Evolutionary conservation across 2,888 invertebrate species (phyloP).

Genomic region (Hemithea aestivaria): DNA sequence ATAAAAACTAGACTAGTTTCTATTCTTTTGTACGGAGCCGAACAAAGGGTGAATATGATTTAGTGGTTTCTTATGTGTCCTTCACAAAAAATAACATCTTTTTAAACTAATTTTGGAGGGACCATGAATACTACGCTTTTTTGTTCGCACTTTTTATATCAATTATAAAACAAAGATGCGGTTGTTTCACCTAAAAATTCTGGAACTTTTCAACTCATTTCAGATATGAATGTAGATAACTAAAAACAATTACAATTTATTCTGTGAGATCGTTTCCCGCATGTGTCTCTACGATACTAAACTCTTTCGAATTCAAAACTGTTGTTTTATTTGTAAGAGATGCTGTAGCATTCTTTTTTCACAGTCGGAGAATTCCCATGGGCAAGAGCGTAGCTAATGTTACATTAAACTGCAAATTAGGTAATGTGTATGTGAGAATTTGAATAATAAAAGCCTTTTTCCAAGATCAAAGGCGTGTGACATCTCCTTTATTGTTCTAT

Average conservation of each 20-base stretch:
- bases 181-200: conserved; percentile 10
- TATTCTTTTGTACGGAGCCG: conserved; percentile 55
- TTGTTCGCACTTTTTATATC: conserved; percentile 8
- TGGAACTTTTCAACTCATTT: conserved; percentile 3
- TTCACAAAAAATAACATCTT: conserved; percentile 21
- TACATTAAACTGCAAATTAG: conserved; percentile 71
- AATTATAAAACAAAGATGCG: conserved; percentile 9
- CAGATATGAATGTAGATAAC: conserved; percentile 16
- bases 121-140: conserved; percentile 10
- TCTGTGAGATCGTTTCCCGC: conserved; percentile 18
- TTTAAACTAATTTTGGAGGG: conserved; percentile 24
- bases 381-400: conserved; percentile 49
- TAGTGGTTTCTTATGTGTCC: conserved; percentile 51
- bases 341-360: conserved; percentile 36
- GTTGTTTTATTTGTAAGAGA: conserved; percentile 53
- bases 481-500: conserved; percentile 43
- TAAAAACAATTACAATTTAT: conserved; percentile 18
- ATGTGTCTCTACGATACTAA: conserved; percentile 36
- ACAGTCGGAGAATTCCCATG: conserved; percentile 58
- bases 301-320: conserved; percentile 40
- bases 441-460: conserved; percentile 23
- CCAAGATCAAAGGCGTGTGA: conserved; percentile 30
- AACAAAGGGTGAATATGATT: conserved; percentile 69
- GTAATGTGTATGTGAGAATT: conserved; percentile 70
- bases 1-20: conserved; percentile 64